Evolutionary conservation across 1,140 invertebrate genomes (phyloP), one percentile per base, ranked within the genome.

Genomic region (Brachionus koreanus): DNA sequence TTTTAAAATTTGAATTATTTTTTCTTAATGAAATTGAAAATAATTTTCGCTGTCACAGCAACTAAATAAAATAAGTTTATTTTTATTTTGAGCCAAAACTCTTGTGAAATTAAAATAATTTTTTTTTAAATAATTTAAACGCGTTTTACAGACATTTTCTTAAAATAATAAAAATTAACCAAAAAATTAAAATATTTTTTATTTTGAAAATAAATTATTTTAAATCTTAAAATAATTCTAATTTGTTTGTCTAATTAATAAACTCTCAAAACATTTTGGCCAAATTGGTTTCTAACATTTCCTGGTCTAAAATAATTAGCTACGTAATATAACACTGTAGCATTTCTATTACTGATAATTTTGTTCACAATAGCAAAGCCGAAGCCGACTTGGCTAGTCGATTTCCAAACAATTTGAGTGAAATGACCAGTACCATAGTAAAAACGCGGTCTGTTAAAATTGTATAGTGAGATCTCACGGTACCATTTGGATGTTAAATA

Each of bases 321-420:
- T 5, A 74, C 69, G 23, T 46, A 43, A 74, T 46, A 46, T 3
- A 74, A 3, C 9, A 25, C 19, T 13, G 19, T 74, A 13, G 39
- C 39, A 46, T 74, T 74, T 74, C 5, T 23, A 19, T 69, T 39
- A 6, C 19, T 37, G 6, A 39, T 16, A n/a, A 19, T 69, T 39
- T 5, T 39, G 9, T 69, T 39, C 16, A 69, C 12, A 69, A 69
- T 39, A 3, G 75, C 25, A 37, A 77, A 57, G 3, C 75, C 75
- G 13, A 77, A 37, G 3, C 75, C 75, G 6, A 77, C 46, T 37
- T 77, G 46, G 5, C 46, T 37, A 2, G 23, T 57, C 12, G 46
- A 16, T 77, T 63, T 77, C 75, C 75, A 77, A 4, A 77, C 49
- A 12, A 77, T 57, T 61, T 77, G 75, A 9, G 75, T 77, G 57